A percentile compares a stretch with the other conserved stretches of the same genome.
Evolutionary conservation across 2,113 vertebrate species (phyloP).

Genomic region (Eidolon helvum): DNA sequence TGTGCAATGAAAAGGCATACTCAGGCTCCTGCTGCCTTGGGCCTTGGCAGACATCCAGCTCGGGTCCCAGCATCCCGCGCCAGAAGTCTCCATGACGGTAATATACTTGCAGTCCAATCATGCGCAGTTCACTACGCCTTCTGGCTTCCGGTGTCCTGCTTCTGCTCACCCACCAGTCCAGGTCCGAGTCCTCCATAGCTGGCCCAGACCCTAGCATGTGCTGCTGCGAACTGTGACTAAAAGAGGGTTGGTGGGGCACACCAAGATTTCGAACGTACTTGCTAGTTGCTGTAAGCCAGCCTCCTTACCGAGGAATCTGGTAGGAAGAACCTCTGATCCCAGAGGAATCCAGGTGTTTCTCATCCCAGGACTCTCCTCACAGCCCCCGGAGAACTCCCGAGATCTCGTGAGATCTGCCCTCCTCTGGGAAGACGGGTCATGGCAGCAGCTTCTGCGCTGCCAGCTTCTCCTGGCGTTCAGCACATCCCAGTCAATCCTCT

Average conservation of each 20-base stretch:
- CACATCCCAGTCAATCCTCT: not conserved
- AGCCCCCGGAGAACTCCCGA: not conserved
- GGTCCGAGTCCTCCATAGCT: too few species aligned
- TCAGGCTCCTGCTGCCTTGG: not conserved
- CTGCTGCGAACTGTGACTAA: too few species aligned
- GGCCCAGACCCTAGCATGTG: too few species aligned
- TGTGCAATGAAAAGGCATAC: not conserved
- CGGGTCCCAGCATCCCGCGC: not conserved
- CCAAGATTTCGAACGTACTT: rapidly evolving
- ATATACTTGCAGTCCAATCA: not conserved
- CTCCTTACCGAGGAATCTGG: not conserved
- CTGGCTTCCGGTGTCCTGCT: not conserved
- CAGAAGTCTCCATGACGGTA: not conserved
- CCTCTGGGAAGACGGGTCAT: not conserved
- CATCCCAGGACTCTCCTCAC: not conserved
- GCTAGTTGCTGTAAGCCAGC: rapidly evolving
- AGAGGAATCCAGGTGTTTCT: not conserved
- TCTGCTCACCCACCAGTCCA: not conserved
- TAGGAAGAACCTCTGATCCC: too few species aligned
- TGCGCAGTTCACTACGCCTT: not conserved
- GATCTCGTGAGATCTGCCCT: not conserved
- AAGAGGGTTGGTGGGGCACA: too few species aligned
- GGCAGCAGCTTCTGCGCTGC: not conserved
- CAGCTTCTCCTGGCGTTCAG: too few species aligned
- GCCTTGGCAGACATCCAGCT: not conserved